Evolutionary conservation across 2,797 vertebrate genomes (phyloP).

Genomic region (Poecilia wingei): DNA sequence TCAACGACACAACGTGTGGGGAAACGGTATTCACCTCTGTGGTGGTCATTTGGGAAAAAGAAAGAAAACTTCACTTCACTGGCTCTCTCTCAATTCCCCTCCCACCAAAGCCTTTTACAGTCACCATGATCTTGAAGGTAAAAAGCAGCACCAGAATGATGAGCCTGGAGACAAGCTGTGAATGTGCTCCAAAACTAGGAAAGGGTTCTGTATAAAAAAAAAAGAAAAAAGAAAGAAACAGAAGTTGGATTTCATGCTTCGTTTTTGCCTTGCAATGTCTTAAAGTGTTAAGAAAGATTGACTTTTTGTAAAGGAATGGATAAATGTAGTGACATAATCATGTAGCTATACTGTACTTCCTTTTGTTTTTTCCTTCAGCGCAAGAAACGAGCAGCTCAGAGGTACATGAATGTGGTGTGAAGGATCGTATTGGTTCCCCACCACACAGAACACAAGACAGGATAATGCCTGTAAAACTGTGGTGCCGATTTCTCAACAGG

Average conservation of each 20-base stretch:
- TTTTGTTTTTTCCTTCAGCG: constrained; percentile 24
- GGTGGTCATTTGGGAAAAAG: background rate
- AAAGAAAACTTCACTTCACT: constrained; percentile 31
- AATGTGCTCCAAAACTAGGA: background rate
- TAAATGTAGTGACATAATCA: constrained; percentile 18
- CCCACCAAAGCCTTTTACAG: constrained; percentile 18
- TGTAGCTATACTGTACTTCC: constrained; percentile 28
- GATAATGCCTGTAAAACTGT: constrained; percentile 57
- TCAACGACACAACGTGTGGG: background rate
- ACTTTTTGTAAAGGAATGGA: background rate
- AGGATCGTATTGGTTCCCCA: constrained; percentile 69
- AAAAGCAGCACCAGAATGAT: constrained; percentile 42
- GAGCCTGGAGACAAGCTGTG: constrained; percentile 15
- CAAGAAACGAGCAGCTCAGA: constrained; percentile 38
- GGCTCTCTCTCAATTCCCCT: constrained; percentile 2
- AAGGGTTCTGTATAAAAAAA: constrained; percentile 28
- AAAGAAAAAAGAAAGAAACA: background rate
- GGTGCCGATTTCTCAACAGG: constrained; percentile 5
- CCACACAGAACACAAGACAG: constrained; percentile 66
- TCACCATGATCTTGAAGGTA: constrained; percentile 40
- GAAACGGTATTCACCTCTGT: constrained; percentile 6
- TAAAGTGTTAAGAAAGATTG: background rate
- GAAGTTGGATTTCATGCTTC: too few relatives aligned
- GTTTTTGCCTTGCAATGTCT: background rate
- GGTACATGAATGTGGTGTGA: constrained; percentile 59